These are phyloP conservation scores for Pomacea canaliculata DNA, from an alignment of 2,888 invertebrate genomes.

Conservation along the genomic window DNA sequence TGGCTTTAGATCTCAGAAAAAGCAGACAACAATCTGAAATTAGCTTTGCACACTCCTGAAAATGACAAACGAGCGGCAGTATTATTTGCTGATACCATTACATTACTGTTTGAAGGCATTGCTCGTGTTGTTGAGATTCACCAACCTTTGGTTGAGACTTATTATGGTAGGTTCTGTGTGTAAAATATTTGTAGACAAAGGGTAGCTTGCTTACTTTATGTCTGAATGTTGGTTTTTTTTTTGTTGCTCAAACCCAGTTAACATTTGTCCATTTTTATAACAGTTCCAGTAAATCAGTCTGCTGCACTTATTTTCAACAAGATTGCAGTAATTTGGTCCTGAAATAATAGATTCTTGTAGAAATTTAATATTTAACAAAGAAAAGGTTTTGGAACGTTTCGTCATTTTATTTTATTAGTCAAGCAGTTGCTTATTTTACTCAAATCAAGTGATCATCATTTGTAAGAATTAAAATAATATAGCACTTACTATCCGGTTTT, in stretches of 20 bases:
- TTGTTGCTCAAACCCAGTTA: background rate
- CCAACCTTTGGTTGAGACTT: conserved; percentile 89
- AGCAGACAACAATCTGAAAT: conserved; percentile 79
- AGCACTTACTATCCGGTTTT: too few species aligned
- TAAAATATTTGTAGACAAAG: background rate
- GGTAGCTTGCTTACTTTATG: background rate
- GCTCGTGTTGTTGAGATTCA: conserved; percentile 87
- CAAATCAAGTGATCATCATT: too few species aligned
- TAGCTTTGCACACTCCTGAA: conserved; percentile 73
- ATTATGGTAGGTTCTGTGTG: conserved; percentile 77
- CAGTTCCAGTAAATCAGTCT: too few species aligned
- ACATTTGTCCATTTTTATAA: too few species aligned
- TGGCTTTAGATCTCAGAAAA: conserved; percentile 72
- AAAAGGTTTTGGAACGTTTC: too few species aligned
- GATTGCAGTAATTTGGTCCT: too few species aligned
- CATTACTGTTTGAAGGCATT: conserved; percentile 86
- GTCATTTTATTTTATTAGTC: too few species aligned
- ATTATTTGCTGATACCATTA: conserved; percentile 87
- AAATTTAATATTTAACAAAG: too few species aligned
- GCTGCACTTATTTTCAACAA: too few species aligned
- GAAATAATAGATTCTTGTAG: too few species aligned
- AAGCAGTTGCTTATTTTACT: too few species aligned
- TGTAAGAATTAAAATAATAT: too few species aligned
- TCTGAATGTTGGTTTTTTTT: background rate
- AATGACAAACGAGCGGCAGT: conserved; percentile 81